Evolutionary conservation across 2,888 invertebrate genomes (phyloP).

Genomic region (Barypeithes pellucidus): DNA sequence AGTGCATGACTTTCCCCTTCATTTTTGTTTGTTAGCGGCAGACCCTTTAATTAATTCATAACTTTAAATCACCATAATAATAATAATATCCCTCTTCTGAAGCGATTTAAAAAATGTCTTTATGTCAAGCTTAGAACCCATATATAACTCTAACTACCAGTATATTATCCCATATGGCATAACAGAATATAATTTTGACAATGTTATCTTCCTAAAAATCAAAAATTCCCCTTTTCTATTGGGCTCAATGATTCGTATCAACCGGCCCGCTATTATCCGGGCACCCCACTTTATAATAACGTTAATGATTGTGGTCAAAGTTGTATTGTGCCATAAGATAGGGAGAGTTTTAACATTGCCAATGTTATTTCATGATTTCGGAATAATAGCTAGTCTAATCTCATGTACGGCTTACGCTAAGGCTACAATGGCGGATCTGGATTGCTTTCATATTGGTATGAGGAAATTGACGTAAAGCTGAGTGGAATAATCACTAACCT

Average conservation of each 20-base stretch:
- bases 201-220: constrained; percentile 50
- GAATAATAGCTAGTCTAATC: no score
- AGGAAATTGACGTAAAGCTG: no score
- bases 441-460: no score
- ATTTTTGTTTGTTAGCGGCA: not conserved
- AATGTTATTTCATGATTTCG: not conserved
- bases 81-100: not conserved
- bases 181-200: constrained; percentile 53
- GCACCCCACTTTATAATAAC: constrained; percentile 61
- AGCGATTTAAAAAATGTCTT: constrained; percentile 13
- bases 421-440: no score
- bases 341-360: constrained; percentile 18
- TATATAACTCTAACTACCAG: constrained; percentile 44
- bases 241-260: constrained; percentile 66
- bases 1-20: not conserved
- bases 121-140: constrained; percentile 21
- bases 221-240: constrained; percentile 59
- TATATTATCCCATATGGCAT: constrained; percentile 62
- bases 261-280: constrained; percentile 65
- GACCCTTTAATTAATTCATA: constrained; percentile 1
- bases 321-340: constrained; percentile 61
- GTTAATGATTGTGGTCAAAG: constrained; percentile 65
- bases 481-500: no score
- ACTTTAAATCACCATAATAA: constrained; percentile 5
- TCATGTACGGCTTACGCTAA: no score